A percentile compares a stretch with the other conserved stretches of the same genome.
Conservation (phyloP, 2,888 invertebrate species). For the Arctia plantaginis region DNA sequence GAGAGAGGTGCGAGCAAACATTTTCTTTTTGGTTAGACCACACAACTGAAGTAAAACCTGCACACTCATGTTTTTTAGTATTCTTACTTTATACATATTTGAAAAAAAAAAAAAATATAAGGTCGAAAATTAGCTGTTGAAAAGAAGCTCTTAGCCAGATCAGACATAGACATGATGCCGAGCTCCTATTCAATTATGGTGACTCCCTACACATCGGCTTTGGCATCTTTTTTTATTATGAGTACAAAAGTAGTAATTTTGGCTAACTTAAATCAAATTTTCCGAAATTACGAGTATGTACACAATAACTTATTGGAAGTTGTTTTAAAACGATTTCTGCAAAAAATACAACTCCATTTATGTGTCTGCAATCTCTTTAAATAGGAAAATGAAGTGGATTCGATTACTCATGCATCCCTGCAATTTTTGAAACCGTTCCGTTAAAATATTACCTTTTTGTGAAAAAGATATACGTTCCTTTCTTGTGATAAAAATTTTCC, state of each 20-base stretch:
- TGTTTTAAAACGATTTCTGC: neutral
- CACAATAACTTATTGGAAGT: neutral
- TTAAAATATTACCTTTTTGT: slow-evolving; percentile 2
- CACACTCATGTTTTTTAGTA: too few relatives aligned
- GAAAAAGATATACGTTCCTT: neutral
- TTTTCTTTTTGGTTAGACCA: too few relatives aligned
- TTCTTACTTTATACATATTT: neutral
- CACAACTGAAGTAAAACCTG: too few relatives aligned
- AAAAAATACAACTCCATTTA: slow-evolving; percentile 5
- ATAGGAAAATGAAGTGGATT: slow-evolving; percentile 3
- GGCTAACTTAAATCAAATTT: neutral
- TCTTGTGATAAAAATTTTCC: slow-evolving; percentile 2
- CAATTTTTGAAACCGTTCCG: slow-evolving; percentile 23
- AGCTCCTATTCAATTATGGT: neutral
- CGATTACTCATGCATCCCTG: slow-evolving; percentile 11
- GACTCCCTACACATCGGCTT: neutral
- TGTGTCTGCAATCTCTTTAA: neutral
- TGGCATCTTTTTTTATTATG: neutral
- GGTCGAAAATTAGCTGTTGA: too few relatives aligned
- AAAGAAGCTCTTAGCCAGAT: neutral
- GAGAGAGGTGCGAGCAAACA: too few relatives aligned
- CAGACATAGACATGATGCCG: neutral
- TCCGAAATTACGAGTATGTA: neutral
- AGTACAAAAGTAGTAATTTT: neutral
- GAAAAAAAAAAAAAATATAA: too few relatives aligned